These are phyloP conservation scores for Alitta virens DNA, from an alignment of 2,888 invertebrate species.

Conservation along the genomic window DNA sequence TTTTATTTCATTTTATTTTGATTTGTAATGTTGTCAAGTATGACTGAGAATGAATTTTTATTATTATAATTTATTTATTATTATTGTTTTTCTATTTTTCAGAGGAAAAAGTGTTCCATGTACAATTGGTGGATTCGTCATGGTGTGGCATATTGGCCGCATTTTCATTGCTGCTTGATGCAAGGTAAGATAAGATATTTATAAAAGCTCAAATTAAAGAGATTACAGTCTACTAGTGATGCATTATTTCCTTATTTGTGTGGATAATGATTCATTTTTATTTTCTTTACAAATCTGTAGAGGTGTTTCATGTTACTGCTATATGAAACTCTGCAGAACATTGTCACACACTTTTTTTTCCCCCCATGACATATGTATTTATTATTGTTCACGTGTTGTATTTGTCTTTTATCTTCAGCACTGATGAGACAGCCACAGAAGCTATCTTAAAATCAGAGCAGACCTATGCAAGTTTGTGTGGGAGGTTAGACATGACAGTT, in stretches of 20 bases:
- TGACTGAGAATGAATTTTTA: too few relatives aligned
- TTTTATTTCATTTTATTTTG: too few relatives aligned
- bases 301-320: neutral
- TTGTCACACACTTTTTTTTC: neutral
- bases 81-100: neutral
- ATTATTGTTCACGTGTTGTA: neutral
- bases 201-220: too few relatives aligned
- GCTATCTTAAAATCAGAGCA: slow-evolving; percentile 88
- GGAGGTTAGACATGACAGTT: slow-evolving; percentile 71
- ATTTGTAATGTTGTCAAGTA: too few relatives aligned
- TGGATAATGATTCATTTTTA: too few relatives aligned
- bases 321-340: neutral
- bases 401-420: slow-evolving; percentile 63
- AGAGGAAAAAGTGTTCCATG: slow-evolving; percentile 46
- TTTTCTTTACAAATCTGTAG: too few relatives aligned
- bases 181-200: slow-evolving; percentile 67
- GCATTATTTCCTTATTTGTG: too few relatives aligned
- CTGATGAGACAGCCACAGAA: slow-evolving; percentile 89
- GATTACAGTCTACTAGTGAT: too few relatives aligned
- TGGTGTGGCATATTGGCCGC: slow-evolving; percentile 94
- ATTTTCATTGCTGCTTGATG: slow-evolving; percentile 86
- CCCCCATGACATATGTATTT: neutral
- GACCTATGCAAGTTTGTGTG: slow-evolving; percentile 85
- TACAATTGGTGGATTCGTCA: slow-evolving; percentile 84
- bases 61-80: too few relatives aligned